These are phyloP conservation scores for Archocentrus centrarchus DNA, from an alignment of 2,113 vertebrate species.

Conservation along the genomic window DNA sequence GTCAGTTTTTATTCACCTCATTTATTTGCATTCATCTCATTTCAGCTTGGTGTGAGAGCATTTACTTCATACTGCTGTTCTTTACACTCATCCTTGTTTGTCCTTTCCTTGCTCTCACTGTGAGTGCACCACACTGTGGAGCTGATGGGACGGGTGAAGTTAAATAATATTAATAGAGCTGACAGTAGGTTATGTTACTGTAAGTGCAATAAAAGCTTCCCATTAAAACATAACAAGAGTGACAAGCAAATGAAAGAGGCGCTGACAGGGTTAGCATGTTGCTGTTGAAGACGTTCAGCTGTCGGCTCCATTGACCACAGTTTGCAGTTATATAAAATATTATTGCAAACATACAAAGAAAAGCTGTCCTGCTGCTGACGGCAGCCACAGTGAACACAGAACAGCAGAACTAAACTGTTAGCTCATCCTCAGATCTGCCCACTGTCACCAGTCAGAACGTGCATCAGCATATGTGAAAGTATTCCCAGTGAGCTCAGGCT, in stretches of 20 bases:
- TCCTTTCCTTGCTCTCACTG: no score
- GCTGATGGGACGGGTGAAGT: not conserved
- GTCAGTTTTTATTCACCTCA: not conserved
- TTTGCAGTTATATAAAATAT: not conserved
- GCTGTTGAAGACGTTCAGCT: not conserved
- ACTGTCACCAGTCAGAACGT: not conserved
- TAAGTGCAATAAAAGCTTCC: not conserved
- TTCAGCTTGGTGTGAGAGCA: not conserved
- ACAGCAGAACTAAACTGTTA: not conserved
- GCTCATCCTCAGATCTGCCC: not conserved
- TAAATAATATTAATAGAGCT: not conserved
- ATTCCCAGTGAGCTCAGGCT: not conserved
- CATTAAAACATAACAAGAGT: not conserved
- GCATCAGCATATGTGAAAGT: not conserved
- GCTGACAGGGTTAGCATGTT: not conserved
- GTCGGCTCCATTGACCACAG: not conserved
- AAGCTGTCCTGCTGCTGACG: not conserved
- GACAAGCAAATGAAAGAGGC: accelerated
- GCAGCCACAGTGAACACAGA: not conserved
- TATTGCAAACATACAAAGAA: not conserved
- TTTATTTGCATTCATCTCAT: not conserved
- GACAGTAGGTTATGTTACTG: not conserved
- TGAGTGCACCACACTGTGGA: no score
- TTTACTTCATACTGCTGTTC: not conserved
- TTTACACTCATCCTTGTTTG: not conserved